These are phyloP conservation scores for Poecilia velifera DNA, from an alignment of 2,797 vertebrate species.

Conservation along the genomic window DNA sequence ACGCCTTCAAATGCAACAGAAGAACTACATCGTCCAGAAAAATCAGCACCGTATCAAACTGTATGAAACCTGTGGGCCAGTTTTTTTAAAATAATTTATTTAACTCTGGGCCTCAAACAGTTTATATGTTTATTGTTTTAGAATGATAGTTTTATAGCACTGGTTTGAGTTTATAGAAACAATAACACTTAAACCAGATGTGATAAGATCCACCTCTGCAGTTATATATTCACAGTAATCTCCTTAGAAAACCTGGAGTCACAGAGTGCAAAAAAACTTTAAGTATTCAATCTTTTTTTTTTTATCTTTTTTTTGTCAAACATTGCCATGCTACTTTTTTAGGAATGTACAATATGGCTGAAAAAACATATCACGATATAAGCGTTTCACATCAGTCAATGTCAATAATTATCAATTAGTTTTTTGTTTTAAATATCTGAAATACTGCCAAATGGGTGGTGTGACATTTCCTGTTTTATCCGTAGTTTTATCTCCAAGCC, in stretches of 20 bases:
- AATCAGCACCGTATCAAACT: conserved; percentile 44
- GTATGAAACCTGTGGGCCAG: conserved; percentile 31
- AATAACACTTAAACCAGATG: not conserved
- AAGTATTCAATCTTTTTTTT: not conserved
- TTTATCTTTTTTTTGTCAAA: not conserved
- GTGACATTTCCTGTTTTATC: no score
- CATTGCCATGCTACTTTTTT: not conserved
- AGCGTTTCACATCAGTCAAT: no score
- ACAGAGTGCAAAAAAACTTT: not conserved
- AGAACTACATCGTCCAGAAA: conserved; percentile 34
- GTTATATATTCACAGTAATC: not conserved
- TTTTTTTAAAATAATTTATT: not conserved
- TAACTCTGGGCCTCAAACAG: not conserved
- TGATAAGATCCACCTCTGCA: not conserved
- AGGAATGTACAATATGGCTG: no score
- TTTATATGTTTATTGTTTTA: not conserved
- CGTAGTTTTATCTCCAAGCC: no score
- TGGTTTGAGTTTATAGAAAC: not conserved
- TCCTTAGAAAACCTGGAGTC: not conserved
- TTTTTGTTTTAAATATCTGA: no score
- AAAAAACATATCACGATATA: no score
- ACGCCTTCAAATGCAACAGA: conserved; percentile 40
- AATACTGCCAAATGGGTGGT: no score
- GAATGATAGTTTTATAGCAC: not conserved
- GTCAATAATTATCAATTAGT: no score